Percentiles rank a stretch among this genome's conserved stretches.
These are phyloP conservation scores for Brachionus calyciflorus DNA, from an alignment of 1,140 invertebrate genomes.

Conservation along the genomic window DNA sequence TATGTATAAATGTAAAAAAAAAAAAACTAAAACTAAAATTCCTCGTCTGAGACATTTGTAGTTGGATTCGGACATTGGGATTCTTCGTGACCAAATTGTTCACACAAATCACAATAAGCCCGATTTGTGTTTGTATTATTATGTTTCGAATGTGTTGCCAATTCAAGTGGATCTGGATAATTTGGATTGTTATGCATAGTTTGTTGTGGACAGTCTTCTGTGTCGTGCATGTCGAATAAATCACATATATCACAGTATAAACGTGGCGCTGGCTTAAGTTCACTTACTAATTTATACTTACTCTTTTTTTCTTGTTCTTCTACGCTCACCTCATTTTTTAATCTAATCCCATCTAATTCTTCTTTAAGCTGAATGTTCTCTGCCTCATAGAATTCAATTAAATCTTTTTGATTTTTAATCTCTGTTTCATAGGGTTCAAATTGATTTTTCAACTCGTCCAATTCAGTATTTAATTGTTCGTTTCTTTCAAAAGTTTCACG, in stretches of 20 bases:
- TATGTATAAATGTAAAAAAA: no score
- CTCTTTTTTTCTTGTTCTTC: neutral
- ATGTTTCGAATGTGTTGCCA: constrained; percentile 30
- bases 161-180: neutral
- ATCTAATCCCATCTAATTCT: constrained; percentile 52
- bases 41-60: constrained; percentile 40
- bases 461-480: constrained; percentile 55
- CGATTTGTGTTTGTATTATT: constrained; percentile 5
- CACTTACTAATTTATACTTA: constrained; percentile 22
- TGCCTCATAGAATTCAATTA: constrained; percentile 50
- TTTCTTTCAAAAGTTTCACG: constrained; percentile 52
- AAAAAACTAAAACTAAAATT: no score
- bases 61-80: neutral
- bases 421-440: constrained; percentile 50
- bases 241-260: constrained; percentile 97
- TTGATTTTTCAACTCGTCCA: constrained; percentile 53
- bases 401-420: constrained; percentile 52
- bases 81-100: constrained; percentile 37
- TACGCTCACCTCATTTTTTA: neutral
- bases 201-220: constrained; percentile 89
- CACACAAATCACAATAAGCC: constrained; percentile 36
- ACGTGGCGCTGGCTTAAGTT: constrained; percentile 62
- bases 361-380: constrained; percentile 56
- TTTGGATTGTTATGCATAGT: constrained; percentile 58
- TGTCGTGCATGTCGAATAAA: constrained; percentile 90